A percentile compares a stretch with the other conserved stretches of the same genome.
These are phyloP conservation scores for Zaprionus kolodkinae DNA, from an alignment of 1,140 invertebrate genomes.

Conservation along the genomic window DNA sequence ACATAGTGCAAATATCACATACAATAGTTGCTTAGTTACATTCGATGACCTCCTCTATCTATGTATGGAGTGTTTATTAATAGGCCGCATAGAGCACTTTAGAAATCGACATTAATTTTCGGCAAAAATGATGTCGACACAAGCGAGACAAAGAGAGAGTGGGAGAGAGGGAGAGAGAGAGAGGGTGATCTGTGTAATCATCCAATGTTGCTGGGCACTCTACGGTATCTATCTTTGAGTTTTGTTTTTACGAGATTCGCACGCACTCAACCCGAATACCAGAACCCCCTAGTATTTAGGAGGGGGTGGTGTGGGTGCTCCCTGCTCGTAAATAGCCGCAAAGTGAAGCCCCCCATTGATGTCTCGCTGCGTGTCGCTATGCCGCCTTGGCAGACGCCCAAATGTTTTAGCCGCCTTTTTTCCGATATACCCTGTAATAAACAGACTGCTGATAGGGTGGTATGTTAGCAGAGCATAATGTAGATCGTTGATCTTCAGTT, in stretches of 20 bases:
- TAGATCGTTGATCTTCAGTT: too few species aligned
- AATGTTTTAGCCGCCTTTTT: conserved; percentile 54
- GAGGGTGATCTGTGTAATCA: conserved; percentile 23
- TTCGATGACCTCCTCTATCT: neutral
- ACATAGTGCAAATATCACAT: conserved; percentile 49
- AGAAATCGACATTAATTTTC: conserved; percentile 67
- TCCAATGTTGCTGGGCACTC: conserved; percentile 23
- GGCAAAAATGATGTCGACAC: conserved; percentile 68
- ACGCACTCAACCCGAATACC: conserved; percentile 48
- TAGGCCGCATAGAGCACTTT: conserved; percentile 31
- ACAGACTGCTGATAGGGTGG: neutral
- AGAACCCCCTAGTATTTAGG: conserved; percentile 16
- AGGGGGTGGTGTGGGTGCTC: conserved; percentile 63
- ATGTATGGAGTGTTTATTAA: conserved; percentile 47
- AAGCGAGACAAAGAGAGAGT: neutral
- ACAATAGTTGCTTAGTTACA: conserved; percentile 12
- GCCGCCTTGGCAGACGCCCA: conserved; percentile 69
- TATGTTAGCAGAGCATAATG: neutral
- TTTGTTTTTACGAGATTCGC: conserved; percentile 46
- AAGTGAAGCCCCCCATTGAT: conserved; percentile 61
- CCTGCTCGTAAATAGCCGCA: conserved; percentile 33
- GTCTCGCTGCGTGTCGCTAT: conserved; percentile 34
- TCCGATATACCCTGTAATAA: conserved; percentile 21
- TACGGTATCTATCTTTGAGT: conserved; percentile 34
- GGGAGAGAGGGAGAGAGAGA: too few species aligned